Base-by-base conservation (phyloP, 2,113 vertebrate species). In the Megaleporinus macrocephalus region DNA sequence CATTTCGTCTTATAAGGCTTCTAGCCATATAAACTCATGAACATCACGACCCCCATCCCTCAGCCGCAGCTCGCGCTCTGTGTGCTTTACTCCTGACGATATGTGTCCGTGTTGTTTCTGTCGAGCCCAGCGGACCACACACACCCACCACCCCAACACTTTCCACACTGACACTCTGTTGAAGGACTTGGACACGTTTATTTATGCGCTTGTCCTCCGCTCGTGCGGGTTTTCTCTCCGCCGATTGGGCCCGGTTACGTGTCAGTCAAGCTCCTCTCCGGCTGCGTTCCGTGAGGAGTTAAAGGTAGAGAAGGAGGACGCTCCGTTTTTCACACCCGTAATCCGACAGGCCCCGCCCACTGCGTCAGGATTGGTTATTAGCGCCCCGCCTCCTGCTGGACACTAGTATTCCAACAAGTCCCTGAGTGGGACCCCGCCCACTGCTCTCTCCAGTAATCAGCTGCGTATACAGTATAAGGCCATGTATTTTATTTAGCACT, bases 211-310 rank as follows among this genome's bases (percentile, higher is more conserved):
- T 33, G 69, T n/a, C 41, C n/a, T 41, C 18, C 24, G 24, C 68
- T 84, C 68, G 73, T 72, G 49, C 14, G 53, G 4, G 61, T 53
- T 83, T 70, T 22, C 26, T 18, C 11, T 10, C 62, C 61, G 20
- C 29, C 79, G 13, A 92, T 91, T 91, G 82, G 90, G 13, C 22
- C 0, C 41, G 15, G 6, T 15, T 1, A 11, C 5, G 14, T 83
- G 89, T 89, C 89, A 84, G 3, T 90, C 86, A 85, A 55, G 27
- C 1, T 5, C 27, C 41, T 75, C 36, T 69, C 22, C 26, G 24
- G 62, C 20, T 26, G 44, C 5, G 41, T 82, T 74, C 80, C 53
- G 53, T 41, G 69, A 29, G 70, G 24, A 73, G 30, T 29, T 11
- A 0, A 27, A 18, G 55, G 18, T 1, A 41, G n/a, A 33, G 22